These are phyloP conservation scores for Nerophis lumbriciformis DNA, from an alignment of 2,113 vertebrate genomes.

Conservation along the genomic window DNA sequence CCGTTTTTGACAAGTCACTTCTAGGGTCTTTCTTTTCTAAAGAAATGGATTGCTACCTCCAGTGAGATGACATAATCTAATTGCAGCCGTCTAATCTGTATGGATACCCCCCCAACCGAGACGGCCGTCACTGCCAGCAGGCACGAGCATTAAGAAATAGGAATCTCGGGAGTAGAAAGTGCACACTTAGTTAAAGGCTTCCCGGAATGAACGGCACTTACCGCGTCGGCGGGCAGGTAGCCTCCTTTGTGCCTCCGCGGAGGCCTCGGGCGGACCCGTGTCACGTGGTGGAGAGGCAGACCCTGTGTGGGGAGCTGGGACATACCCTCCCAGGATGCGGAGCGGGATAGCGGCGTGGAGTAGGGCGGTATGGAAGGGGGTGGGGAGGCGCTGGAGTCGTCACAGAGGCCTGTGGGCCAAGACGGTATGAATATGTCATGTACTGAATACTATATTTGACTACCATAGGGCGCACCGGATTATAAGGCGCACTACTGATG, in stretches of 20 bases:
- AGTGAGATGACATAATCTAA: constrained; percentile 36
- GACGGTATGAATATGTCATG: background rate
- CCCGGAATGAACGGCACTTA: constrained; percentile 12
- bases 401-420: constrained; percentile 53
- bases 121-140: constrained; percentile 26
- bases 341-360: constrained; percentile 69
- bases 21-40: constrained; percentile 27
- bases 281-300: constrained; percentile 78
- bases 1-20: constrained; percentile 12
- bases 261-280: constrained; percentile 77
- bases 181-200: constrained; percentile 4
- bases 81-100: constrained; percentile 35
- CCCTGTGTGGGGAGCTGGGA: constrained; percentile 81
- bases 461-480: too few species aligned
- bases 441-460: too few species aligned
- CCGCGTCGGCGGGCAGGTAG: constrained; percentile 62
- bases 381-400: constrained; percentile 69
- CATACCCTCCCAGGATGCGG: constrained; percentile 79
- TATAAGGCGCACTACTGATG: too few species aligned
- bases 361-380: constrained; percentile 72
- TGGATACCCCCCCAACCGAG: constrained; percentile 32
- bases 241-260: constrained; percentile 71
- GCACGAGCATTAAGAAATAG: constrained; percentile 21
- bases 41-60: constrained; percentile 40
- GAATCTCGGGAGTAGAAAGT: constrained; percentile 15